Evolutionary conservation across 2,113 vertebrate genomes (phyloP), one percentile per base, ranked within the genome.

Genomic region (Pithys albifrons): DNA sequence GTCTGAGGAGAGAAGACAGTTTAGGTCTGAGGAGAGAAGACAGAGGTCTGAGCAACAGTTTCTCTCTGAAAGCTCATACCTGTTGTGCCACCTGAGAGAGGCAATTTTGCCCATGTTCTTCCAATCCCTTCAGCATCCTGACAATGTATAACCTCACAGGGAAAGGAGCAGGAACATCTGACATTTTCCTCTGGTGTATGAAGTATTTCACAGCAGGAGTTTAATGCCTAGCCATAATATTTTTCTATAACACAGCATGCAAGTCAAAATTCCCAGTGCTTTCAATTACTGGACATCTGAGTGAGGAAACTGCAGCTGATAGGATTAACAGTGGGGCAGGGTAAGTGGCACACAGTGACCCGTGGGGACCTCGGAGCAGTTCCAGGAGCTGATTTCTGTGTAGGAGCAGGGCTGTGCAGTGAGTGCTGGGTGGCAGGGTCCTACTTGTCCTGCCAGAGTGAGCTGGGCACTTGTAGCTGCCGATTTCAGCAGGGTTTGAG

Each of bases 261-360:
- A 83, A 92, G 46, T 77, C 13, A 73, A 73, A 92, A 88, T 86
- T 96, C 82, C 28, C 72, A 58, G 79, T 83, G 66, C 46, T 93
- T 96, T 71, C 64, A 85, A 77, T 88, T 86, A 91, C 39, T 58
- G 76, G 88, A 85, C 75, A 93, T 49, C n/a, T 33, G 25, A 92
- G 64, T 35, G 66, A 75, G 73, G 79, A 80, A 88, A 80, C 51
- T 73, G 64, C 75, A 22, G 24, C 83, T 64, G 75, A 90, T 31
- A 39, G 72, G 94, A 88, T 95, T 93, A 91, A 25, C 10, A 28
- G 71, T 28, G 78, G 49, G n/a, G 85, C 55, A 88, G 86, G 76
- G n/a, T 58, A 24, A 90, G 31, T 41, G 75, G 78, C 71, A 45
- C 0, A 0, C 59, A 35, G 59, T 57, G 90, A 75, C 85, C 64